Evolutionary conservation across 2,797 vertebrate species (phyloP).

Genomic region (Rhabdophis nuchalis): DNA sequence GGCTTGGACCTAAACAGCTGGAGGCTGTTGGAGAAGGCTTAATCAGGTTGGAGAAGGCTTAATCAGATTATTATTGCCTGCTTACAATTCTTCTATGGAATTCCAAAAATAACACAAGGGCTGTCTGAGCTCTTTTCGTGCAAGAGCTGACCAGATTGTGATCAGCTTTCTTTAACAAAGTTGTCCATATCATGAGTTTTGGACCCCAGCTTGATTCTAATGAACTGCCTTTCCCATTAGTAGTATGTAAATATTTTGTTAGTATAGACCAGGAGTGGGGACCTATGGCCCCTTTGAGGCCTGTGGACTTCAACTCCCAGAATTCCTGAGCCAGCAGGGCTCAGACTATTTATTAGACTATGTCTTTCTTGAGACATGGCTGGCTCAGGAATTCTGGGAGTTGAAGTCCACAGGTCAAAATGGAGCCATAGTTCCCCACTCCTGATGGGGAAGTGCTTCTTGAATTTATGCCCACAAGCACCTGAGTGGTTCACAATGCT

Average conservation of each 20-base stretch:
- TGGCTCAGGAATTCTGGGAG: too few relatives aligned
- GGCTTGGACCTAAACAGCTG: background rate
- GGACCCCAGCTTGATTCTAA: background rate
- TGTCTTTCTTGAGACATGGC: too few relatives aligned
- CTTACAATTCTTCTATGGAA: background rate
- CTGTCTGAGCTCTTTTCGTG: background rate
- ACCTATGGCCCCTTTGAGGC: too few relatives aligned
- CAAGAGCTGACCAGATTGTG: background rate
- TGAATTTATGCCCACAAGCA: background rate
- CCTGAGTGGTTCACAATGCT: background rate
- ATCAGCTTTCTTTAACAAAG: background rate
- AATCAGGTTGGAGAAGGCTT: background rate
- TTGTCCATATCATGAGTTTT: background rate
- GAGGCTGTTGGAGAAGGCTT: background rate
- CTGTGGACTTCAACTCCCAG: too few relatives aligned
- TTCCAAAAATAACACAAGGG: background rate
- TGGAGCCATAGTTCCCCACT: too few relatives aligned
- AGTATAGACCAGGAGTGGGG: background rate
- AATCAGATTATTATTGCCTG: background rate
- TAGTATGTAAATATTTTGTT: background rate
- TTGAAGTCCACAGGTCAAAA: too few relatives aligned
- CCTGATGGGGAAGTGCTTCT: background rate
- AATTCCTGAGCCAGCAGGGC: too few relatives aligned
- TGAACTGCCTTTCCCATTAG: background rate
- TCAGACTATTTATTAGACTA: too few relatives aligned